Conservation (phyloP, 2,797 vertebrate genomes). For the Lophotriccus pileatus region DNA sequence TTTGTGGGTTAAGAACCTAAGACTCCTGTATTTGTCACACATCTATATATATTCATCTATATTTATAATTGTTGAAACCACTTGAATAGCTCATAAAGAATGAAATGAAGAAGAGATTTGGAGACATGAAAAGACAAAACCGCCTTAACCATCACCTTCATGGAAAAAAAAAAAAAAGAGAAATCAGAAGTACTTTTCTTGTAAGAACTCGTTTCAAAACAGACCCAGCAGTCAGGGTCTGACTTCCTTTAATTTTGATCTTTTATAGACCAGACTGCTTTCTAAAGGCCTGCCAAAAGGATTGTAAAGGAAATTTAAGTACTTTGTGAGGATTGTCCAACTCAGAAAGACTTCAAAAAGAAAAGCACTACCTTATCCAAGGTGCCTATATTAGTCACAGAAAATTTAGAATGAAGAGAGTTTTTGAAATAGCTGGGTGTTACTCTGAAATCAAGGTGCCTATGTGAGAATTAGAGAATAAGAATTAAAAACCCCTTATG, state of each 20-base stretch:
- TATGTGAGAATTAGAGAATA: background rate
- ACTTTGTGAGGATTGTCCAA: background rate
- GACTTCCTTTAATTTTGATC: background rate
- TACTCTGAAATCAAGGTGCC: background rate
- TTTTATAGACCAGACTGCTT: background rate
- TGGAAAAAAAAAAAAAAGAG: background rate
- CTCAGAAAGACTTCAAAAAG: background rate
- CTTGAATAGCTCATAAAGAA: background rate
- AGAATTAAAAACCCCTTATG: background rate
- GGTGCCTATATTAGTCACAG: background rate
- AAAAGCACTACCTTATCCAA: background rate
- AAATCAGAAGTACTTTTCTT: background rate
- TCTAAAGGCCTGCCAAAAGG: background rate
- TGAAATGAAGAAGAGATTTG: background rate
- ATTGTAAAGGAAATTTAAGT: background rate
- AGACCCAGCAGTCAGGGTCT: background rate
- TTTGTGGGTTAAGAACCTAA: background rate
- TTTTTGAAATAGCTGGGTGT: background rate
- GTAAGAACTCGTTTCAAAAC: background rate
- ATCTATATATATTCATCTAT: background rate
- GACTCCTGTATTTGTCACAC: background rate
- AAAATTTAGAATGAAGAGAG: background rate
- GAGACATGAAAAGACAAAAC: background rate
- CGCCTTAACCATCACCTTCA: background rate
- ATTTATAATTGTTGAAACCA: background rate